Base-by-base conservation (phyloP, 2,113 vertebrate genomes). In the Dasyprocta punctata region DNA sequence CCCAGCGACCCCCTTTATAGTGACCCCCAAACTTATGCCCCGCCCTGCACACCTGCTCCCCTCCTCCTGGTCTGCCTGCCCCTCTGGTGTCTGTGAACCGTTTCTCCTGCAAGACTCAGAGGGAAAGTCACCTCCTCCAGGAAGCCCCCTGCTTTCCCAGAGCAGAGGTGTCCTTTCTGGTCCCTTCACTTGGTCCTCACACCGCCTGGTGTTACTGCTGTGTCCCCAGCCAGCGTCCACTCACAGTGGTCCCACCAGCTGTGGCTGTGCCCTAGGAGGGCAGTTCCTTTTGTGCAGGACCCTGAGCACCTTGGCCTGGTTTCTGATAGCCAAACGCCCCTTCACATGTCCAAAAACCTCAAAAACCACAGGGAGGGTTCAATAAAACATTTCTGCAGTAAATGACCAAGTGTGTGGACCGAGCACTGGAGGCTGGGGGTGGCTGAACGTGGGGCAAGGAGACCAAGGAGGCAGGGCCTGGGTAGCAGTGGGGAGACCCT, bases 341-440 rank as follows among this genome's bases (percentile, higher is more conserved):
- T 93, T 90, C 36, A 77, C 20, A 28, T 36, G 22, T 61, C 73
- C 56, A 28, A 65, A 47, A 4, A 20, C 56, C 28, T 58, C 69
- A 47, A 78, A 78, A 89, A 36, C 5, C n/a, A 38, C 12, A 54
- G 47, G 73, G 30, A 28, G 30, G 36, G 2, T 9, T 87, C 75
- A 84, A 92, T 97, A 92, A 98, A 96, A 56, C 3, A 0, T 83
- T 94, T 95, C 47, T 90, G 82, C 71, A 93, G 86, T 47, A 49
- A 87, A 87, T 1, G 60, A 78, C 26, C 9, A n/a, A 58, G 38
- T 54, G 36, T 80, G 47, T 84, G 47, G 80, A 88, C 33, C 7
- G 69, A 44, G 41, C 13, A 5, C 20, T 24, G 52, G 77, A 60
- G 8, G 71, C 10, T n/a, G 60, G 61, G 3, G 24, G n/a, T 3